A percentile compares a stretch with the other conserved stretches of the same genome.
phyloP scores from a whole-genome alignment of 2,888 invertebrate species.

The Tenthredo livida region DNA sequence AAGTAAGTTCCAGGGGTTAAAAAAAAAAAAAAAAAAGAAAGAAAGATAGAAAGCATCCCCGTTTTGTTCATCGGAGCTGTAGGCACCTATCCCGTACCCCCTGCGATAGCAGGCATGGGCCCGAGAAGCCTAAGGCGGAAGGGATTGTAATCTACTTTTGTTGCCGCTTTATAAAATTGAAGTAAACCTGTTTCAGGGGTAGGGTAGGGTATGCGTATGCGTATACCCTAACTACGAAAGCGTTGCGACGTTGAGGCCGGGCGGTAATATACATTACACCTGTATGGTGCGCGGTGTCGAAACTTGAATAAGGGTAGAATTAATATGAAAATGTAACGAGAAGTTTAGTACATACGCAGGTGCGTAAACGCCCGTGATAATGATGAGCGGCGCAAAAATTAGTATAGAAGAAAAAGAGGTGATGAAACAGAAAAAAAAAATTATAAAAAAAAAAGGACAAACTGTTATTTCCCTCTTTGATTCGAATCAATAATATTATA shows the following conservation, averaged over 20 bases:
- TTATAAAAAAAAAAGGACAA: not conserved
- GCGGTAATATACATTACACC: not conserved
- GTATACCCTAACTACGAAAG: not conserved
- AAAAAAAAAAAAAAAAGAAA: no score
- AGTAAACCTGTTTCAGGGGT: conserved; percentile 21
- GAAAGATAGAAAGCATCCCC: not conserved
- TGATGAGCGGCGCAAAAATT: not conserved
- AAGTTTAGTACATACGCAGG: no score
- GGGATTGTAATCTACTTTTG: conserved; percentile 49
- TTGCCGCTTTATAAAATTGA: conserved; percentile 30
- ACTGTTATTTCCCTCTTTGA: not conserved
- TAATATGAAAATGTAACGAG: not conserved
- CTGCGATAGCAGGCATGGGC: not conserved
- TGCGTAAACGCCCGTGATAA: not conserved
- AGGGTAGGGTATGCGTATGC: no score
- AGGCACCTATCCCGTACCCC: not conserved
- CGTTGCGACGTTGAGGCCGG: not conserved
- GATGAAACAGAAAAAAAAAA: not conserved
- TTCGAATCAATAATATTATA: not conserved
- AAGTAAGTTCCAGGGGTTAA: not conserved
- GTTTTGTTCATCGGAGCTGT: not conserved
- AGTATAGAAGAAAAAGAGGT: not conserved
- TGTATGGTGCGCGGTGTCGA: not conserved
- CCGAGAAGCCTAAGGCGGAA: conserved; percentile 19
- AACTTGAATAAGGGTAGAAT: not conserved